A percentile compares a stretch with the other conserved stretches of the same genome.
Conservation (phyloP, 2,888 invertebrate species). For the Acrocera orbiculus region DNA sequence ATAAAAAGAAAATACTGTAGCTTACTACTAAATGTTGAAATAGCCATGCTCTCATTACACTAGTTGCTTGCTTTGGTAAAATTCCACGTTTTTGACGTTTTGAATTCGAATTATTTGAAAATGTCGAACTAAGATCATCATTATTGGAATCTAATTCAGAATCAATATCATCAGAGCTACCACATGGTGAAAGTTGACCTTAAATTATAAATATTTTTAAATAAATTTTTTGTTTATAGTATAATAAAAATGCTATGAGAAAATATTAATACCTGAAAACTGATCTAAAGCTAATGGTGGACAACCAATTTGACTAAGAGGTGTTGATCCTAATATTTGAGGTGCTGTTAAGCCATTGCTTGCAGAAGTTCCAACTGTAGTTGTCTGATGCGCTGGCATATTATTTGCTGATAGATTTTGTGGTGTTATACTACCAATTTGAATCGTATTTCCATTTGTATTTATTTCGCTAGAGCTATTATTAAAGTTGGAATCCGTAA, state of each 20-base stretch:
- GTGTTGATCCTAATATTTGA: slow-evolving; percentile 68
- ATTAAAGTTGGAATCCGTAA: slow-evolving; percentile 9
- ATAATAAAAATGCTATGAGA: no score
- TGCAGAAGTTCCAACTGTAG: slow-evolving; percentile 1
- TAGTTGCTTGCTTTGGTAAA: slow-evolving; percentile 87
- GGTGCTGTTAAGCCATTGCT: slow-evolving; percentile 7
- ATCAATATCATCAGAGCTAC: slow-evolving; percentile 22
- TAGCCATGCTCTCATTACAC: slow-evolving; percentile 90
- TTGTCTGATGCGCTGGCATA: slow-evolving; percentile 3
- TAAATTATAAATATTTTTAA: slow-evolving; percentile 11
- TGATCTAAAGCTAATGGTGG: slow-evolving; percentile 32
- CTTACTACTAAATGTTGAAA: slow-evolving; percentile 90
- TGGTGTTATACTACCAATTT: slow-evolving; percentile 1
- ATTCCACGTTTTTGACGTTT: slow-evolving; percentile 72
- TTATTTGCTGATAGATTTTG: slow-evolving; percentile 7
- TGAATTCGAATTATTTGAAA: slow-evolving; percentile 30
- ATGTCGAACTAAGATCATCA: slow-evolving; percentile 37
- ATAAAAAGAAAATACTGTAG: no score
- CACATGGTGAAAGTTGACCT: slow-evolving; percentile 39
- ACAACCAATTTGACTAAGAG: slow-evolving; percentile 70
- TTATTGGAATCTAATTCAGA: slow-evolving; percentile 40
- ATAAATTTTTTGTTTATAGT: no score
- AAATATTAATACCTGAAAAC: slow-evolving; percentile 30
- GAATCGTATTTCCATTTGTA: slow-evolving; percentile 9
- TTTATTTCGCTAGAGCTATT: slow-evolving; percentile 10